phyloP scores from a whole-genome alignment of 2,113 vertebrate species.

The Gavia stellata region DNA sequence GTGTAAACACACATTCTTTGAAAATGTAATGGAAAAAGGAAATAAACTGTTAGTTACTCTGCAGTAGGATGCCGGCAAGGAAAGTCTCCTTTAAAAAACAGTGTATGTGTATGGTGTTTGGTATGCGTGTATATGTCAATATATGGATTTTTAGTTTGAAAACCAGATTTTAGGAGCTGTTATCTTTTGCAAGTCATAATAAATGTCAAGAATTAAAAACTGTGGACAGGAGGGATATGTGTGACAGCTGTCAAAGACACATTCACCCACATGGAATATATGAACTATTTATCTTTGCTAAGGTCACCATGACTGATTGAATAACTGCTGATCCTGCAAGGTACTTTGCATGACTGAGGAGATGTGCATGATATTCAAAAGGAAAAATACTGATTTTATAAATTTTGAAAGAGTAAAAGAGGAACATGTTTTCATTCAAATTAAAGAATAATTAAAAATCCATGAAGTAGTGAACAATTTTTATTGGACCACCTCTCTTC shows the following conservation, averaged over 20 bases:
- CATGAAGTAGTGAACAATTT: not conserved
- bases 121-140: not conserved
- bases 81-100: not conserved
- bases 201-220: not conserved
- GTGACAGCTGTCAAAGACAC: not conserved
- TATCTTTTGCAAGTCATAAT: not conserved
- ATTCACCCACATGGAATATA: not conserved
- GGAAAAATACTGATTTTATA: not conserved
- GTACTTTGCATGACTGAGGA: not conserved
- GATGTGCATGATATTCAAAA: not conserved
- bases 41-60: not conserved
- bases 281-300: not conserved
- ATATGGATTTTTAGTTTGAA: not conserved
- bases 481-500: not conserved
- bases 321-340: not conserved
- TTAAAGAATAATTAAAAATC: not conserved
- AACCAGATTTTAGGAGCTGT: not conserved
- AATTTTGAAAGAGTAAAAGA: not conserved
- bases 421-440: not conserved
- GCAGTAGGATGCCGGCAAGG: not conserved
- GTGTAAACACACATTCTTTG: not conserved
- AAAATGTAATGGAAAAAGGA: not conserved
- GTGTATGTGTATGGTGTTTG: not conserved
- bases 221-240: not conserved
- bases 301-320: not conserved